phyloP scores from a whole-genome alignment of 2,113 vertebrate genomes.

The Paramisgurnus dabryanus region DNA sequence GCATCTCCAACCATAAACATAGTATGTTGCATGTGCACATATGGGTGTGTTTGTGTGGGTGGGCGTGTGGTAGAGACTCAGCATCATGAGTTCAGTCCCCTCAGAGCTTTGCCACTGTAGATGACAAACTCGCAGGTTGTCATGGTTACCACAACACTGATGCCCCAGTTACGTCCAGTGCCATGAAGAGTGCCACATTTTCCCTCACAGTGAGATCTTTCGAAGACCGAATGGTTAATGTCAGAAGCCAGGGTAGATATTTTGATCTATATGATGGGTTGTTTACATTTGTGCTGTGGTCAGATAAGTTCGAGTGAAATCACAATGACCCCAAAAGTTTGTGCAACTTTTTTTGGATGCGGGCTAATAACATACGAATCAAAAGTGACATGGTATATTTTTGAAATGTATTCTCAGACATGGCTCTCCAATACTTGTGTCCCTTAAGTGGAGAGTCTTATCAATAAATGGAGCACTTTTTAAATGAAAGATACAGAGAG shows the following conservation, averaged over 20 bases:
- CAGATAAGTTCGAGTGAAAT: background rate
- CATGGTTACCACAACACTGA: constrained; percentile 75
- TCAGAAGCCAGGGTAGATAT: background rate
- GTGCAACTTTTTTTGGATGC: no score
- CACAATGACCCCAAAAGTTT: background rate
- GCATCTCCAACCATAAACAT: background rate
- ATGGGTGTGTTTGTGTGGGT: constrained; percentile 18
- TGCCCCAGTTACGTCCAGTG: constrained; percentile 69
- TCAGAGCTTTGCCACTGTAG: constrained; percentile 52
- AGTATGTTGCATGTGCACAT: constrained; percentile 25
- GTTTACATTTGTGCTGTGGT: background rate
- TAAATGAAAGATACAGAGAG: background rate
- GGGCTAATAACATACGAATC: background rate
- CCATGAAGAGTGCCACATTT: constrained; percentile 54
- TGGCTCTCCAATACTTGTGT: background rate
- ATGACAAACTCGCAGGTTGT: constrained; percentile 62
- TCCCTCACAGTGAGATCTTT: constrained; percentile 51
- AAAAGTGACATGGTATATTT: no score
- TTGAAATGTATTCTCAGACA: background rate
- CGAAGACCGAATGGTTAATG: constrained; percentile 16
- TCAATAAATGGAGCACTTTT: background rate
- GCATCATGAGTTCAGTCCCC: constrained; percentile 46
- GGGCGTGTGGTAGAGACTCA: constrained; percentile 19
- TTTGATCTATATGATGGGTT: background rate
- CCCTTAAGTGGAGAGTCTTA: background rate